Evolutionary conservation across 2,113 vertebrate species (phyloP).

Genomic region (Bagarius yarrelli): DNA sequence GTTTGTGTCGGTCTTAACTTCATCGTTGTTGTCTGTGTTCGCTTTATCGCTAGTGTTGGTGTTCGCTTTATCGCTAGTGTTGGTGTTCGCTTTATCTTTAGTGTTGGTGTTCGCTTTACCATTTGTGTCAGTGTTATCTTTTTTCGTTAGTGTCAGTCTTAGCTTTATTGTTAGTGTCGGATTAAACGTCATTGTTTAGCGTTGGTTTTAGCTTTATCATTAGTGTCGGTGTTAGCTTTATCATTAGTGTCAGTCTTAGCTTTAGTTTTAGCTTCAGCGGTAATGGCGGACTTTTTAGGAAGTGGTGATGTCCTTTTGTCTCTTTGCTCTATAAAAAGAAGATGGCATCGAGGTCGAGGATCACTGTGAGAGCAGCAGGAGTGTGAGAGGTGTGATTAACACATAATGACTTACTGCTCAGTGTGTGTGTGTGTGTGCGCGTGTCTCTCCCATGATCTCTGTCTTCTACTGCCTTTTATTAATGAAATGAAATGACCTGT

Average conservation of each 20-base stretch:
- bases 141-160: too few species aligned
- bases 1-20: too few species aligned
- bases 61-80: too few species aligned
- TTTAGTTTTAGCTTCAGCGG: neutral
- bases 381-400: constrained; percentile 43
- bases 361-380: constrained; percentile 19
- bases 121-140: too few species aligned
- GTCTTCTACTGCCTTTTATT: constrained; percentile 35
- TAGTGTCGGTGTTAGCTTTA: too few species aligned
- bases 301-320: constrained; percentile 18
- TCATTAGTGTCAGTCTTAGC: neutral
- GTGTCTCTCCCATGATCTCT: constrained; percentile 25
- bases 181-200: too few species aligned
- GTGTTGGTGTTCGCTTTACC: too few species aligned
- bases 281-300: constrained; percentile 18
- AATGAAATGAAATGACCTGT: constrained; percentile 30
- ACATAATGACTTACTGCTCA: constrained; percentile 40
- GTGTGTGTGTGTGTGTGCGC: constrained; percentile 17
- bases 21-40: too few species aligned
- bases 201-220: too few species aligned
- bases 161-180: too few species aligned
- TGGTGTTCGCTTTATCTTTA: too few species aligned
- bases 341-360: constrained; percentile 22
- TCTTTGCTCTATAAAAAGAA: constrained; percentile 35
- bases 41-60: too few species aligned